These are phyloP conservation scores for Girardia tigrina DNA, from an alignment of 2,888 invertebrate genomes.

Conservation along the genomic window DNA sequence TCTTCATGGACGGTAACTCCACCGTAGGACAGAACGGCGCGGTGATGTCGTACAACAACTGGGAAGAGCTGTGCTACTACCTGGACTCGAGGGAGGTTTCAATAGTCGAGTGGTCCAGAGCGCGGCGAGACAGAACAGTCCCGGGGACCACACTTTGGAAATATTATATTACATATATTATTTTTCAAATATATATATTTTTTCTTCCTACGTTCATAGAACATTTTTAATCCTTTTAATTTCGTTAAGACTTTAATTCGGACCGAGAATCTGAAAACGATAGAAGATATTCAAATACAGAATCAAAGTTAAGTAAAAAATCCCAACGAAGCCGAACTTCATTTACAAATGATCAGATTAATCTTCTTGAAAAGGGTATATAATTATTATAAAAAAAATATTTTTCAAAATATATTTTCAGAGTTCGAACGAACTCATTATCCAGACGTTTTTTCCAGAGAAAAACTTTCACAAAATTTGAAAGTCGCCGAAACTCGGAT, in stretches of 20 bases:
- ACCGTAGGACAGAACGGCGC: too few relatives aligned
- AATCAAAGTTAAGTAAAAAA: constrained; percentile 61
- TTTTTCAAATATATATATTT: too few relatives aligned
- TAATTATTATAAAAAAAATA: neutral
- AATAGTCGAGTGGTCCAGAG: too few relatives aligned
- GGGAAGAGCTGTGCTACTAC: too few relatives aligned
- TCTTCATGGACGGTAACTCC: too few relatives aligned
- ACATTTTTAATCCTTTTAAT: too few relatives aligned
- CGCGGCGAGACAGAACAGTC: too few relatives aligned
- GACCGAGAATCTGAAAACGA: constrained; percentile 1
- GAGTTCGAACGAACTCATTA: constrained; percentile 51
- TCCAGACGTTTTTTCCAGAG: constrained; percentile 50
- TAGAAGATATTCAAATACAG: neutral
- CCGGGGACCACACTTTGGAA: too few relatives aligned
- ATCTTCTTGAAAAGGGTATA: constrained; percentile 84
- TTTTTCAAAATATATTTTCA: constrained; percentile 38
- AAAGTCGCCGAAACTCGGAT: constrained; percentile 50
- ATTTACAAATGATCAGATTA: constrained; percentile 92
- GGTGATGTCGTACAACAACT: too few relatives aligned
- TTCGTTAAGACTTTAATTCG: constrained; percentile 17
- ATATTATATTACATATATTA: too few relatives aligned
- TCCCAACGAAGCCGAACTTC: constrained; percentile 90
- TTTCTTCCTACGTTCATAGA: too few relatives aligned
- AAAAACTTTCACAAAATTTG: constrained; percentile 49
- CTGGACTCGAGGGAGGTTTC: too few relatives aligned